A percentile compares a stretch with the other conserved stretches of the same genome.
Conservation (phyloP, 2,888 invertebrate genomes). For the Heliconius aoede region DNA sequence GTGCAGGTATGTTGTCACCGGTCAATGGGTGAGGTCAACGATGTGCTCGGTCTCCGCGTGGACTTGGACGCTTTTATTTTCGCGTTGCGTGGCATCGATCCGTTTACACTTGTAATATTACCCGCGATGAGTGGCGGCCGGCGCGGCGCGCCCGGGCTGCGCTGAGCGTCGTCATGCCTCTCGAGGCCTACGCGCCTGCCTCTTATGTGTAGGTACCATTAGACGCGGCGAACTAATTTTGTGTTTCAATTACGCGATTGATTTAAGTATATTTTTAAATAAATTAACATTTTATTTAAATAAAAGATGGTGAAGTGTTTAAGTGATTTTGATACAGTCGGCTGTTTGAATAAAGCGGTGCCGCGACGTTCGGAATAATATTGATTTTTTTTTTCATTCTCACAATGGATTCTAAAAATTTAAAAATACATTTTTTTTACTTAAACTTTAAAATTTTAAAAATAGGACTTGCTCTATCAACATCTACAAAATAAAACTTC, state of each 20-base stretch:
- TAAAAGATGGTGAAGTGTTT: slow-evolving; percentile 26
- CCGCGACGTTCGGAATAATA: neutral
- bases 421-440: neutral
- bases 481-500: too few species aligned
- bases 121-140: slow-evolving; percentile 57
- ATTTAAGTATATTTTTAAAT: slow-evolving; percentile 28
- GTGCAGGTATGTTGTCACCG: slow-evolving; percentile 82
- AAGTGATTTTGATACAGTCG: slow-evolving; percentile 20
- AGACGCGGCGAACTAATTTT: slow-evolving; percentile 33
- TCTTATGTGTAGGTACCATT: slow-evolving; percentile 57
- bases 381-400: neutral
- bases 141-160: slow-evolving; percentile 58
- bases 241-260: slow-evolving; percentile 8
- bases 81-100: slow-evolving; percentile 43
- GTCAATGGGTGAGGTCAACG: slow-evolving; percentile 66
- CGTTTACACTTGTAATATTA: slow-evolving; percentile 33
- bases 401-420: neutral
- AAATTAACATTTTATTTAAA: slow-evolving; percentile 17
- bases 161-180: slow-evolving; percentile 60
- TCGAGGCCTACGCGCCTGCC: slow-evolving; percentile 66
- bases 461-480: too few species aligned
- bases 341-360: slow-evolving; percentile 1
- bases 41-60: slow-evolving; percentile 51
- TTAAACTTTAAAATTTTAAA: neutral
- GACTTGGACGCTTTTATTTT: slow-evolving; percentile 45